These are phyloP conservation scores for Pectinophora gossypiella DNA, from an alignment of 1,140 invertebrate species.

Conservation along the genomic window DNA sequence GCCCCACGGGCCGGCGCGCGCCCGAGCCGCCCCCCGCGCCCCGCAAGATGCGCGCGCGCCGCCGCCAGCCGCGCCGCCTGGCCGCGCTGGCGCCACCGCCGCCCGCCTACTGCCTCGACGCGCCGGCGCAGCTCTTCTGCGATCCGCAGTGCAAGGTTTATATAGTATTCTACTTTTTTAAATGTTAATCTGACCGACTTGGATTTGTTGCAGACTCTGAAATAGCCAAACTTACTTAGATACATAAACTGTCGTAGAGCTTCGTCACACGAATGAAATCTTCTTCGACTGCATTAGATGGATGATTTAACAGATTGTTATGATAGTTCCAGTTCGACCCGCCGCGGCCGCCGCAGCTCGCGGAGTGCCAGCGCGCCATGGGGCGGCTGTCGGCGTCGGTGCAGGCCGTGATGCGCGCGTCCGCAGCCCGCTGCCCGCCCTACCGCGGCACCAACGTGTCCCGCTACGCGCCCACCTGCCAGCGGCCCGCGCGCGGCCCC, in stretches of 20 bases:
- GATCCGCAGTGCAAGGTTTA: constrained; percentile 57
- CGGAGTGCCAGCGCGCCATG: constrained; percentile 46
- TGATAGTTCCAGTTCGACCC: constrained; percentile 59
- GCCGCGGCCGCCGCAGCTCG: constrained; percentile 36
- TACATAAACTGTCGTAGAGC: too few species aligned
- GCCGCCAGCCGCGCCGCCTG: constrained; percentile 49
- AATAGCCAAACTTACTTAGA: too few species aligned
- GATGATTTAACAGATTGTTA: too few species aligned
- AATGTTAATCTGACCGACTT: too few species aligned
- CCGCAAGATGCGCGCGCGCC: constrained; percentile 51
- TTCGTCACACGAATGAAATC: too few species aligned
- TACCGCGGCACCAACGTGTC: constrained; percentile 57
- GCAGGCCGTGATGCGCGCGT: constrained; percentile 49
- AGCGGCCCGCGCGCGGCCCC: constrained; percentile 35
- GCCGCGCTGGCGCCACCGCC: constrained; percentile 36
- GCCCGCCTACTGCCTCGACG: constrained; percentile 48
- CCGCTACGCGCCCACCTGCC: constrained; percentile 56
- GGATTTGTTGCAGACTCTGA: too few species aligned
- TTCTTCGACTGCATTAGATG: too few species aligned
- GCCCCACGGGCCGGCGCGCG: constrained; percentile 19
- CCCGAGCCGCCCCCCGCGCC: constrained; percentile 41
- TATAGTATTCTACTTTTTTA: too few species aligned
- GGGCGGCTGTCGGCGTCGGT: constrained; percentile 52
- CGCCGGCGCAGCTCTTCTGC: constrained; percentile 57
- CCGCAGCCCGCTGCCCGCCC: constrained; percentile 41